These are phyloP conservation scores for Meliscaeva auricollis DNA, from an alignment of 2,888 invertebrate species.

Conservation along the genomic window DNA sequence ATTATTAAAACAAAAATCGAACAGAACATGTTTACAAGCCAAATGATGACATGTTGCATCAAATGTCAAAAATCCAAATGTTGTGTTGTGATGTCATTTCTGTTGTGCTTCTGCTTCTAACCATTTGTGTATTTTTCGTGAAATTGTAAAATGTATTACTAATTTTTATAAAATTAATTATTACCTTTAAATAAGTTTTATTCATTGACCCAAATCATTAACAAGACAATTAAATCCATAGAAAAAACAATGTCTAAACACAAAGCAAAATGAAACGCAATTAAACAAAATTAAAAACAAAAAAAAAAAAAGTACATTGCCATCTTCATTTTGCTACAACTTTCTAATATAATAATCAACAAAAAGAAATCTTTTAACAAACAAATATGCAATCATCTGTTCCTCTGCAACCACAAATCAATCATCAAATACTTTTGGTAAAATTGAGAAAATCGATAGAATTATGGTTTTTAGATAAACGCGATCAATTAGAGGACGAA, in stretches of 20 bases:
- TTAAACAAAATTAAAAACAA: not conserved
- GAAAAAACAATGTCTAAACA: not conserved
- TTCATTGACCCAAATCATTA: not conserved
- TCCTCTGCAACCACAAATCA: slow-evolving; percentile 58
- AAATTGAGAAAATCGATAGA: slow-evolving; percentile 77
- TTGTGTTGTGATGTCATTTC: slow-evolving; percentile 57
- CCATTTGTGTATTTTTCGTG: slow-evolving; percentile 1
- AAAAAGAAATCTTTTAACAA: slow-evolving; percentile 1
- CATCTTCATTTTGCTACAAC: slow-evolving; percentile 4
- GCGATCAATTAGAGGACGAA: slow-evolving; percentile 62
- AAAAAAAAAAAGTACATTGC: not conserved
- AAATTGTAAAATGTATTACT: not conserved
- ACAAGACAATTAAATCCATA: not conserved
- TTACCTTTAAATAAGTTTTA: not conserved
- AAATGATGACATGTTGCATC: too few relatives aligned
- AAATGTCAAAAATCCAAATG: slow-evolving; percentile 46
- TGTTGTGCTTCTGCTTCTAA: slow-evolving; percentile 1
- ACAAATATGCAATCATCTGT: slow-evolving; percentile 61
- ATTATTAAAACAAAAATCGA: not conserved
- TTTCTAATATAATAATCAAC: slow-evolving; percentile 30
- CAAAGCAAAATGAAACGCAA: not conserved
- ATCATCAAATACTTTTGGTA: slow-evolving; percentile 68
- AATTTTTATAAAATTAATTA: not conserved
- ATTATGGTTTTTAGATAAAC: slow-evolving; percentile 71
- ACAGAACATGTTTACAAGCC: not conserved